These are phyloP conservation scores for Clarias gariepinus DNA, from an alignment of 2,113 vertebrate species.

Conservation along the genomic window DNA sequence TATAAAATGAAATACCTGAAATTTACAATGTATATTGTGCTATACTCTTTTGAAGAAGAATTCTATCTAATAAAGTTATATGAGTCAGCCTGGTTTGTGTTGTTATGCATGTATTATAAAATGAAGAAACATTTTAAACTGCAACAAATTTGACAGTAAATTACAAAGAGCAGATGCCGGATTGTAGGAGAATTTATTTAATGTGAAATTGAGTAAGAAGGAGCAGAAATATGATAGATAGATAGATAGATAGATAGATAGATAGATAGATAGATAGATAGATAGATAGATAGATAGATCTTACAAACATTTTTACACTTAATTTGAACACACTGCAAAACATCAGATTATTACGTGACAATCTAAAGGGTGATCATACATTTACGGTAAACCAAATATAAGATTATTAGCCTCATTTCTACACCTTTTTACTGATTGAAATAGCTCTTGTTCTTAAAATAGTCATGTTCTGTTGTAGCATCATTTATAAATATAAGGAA, in stretches of 20 bases:
- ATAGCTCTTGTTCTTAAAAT: neutral
- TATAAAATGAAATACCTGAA: slow-evolving; percentile 61
- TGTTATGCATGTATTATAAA: neutral
- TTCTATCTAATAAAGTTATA: slow-evolving; percentile 68
- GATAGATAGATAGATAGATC: neutral
- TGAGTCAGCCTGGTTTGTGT: slow-evolving; percentile 12
- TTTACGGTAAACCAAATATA: neutral
- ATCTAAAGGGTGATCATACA: neutral
- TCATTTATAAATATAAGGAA: neutral
- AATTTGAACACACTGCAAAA: too few species aligned
- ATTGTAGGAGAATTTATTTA: slow-evolving; percentile 23
- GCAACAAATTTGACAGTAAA: too few species aligned
- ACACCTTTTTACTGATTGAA: too few species aligned
- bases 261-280: slow-evolving; percentile 8
- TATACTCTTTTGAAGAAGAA: slow-evolving; percentile 69
- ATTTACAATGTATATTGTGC: slow-evolving; percentile 70
- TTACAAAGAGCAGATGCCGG: neutral
- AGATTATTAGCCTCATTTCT: neutral
- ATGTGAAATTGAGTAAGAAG: neutral
- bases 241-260: slow-evolving; percentile 1
- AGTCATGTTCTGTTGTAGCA: neutral
- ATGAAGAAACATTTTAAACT: too few species aligned
- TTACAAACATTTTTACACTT: too few species aligned
- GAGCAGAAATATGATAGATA: neutral
- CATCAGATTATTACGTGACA: too few species aligned